Conservation (phyloP, 2,797 vertebrate genomes). For the Phoeniculus purpureus region DNA sequence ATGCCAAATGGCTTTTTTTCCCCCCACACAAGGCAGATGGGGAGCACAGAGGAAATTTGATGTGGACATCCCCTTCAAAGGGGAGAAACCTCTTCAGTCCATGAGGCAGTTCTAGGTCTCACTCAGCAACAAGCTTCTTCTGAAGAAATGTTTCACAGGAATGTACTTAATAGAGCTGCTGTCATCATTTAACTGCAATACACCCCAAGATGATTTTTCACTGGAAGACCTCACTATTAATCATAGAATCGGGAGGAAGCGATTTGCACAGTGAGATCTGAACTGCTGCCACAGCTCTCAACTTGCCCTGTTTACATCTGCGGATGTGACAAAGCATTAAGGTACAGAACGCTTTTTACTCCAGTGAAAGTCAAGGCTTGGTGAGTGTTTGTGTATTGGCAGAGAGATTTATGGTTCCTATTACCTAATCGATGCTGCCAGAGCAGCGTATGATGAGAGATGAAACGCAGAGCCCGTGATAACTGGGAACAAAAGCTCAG, state of each 20-base stretch:
- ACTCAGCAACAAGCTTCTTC: not conserved
- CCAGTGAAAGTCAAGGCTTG: not conserved
- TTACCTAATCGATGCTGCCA: not conserved
- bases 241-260: not conserved
- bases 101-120: not conserved
- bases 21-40: not conserved
- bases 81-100: not conserved
- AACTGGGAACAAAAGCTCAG: not conserved
- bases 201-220: not conserved
- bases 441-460: not conserved
- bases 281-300: not conserved
- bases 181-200: not conserved
- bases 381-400: not conserved
- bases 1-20: not conserved
- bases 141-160: not conserved
- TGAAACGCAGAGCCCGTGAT: not conserved
- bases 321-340: not conserved
- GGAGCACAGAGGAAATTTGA: not conserved
- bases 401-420: not conserved
- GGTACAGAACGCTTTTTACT: not conserved
- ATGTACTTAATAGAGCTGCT: not conserved
- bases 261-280: rapidly evolving
- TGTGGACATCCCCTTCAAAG: conserved; percentile 34
- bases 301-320: not conserved
- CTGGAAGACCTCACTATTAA: not conserved